Conservation (phyloP, 2,113 vertebrate species). For the Pagrus major region DNA sequence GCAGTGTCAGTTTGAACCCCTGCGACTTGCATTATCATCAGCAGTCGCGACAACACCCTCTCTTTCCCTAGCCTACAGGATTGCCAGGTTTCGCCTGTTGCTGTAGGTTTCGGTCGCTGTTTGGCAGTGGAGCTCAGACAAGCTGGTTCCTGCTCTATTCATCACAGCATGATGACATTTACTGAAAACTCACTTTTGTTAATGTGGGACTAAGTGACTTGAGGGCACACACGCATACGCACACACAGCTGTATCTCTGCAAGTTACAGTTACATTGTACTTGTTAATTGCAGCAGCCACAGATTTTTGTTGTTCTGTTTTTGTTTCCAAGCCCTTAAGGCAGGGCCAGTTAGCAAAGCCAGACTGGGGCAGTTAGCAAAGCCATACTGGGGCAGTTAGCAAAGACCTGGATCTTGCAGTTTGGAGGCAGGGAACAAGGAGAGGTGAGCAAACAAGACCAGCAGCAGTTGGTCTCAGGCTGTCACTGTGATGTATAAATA, state of each 20-base stretch:
- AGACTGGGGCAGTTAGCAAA: constrained; percentile 25
- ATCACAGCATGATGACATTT: constrained; percentile 69
- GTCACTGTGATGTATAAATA: constrained; percentile 3
- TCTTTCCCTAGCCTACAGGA: constrained; percentile 71
- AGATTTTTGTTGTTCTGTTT: constrained; percentile 22
- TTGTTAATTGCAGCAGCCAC: constrained; percentile 5
- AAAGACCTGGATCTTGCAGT: constrained; percentile 32
- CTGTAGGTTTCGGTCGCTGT: constrained; percentile 81
- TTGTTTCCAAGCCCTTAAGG: constrained; percentile 55
- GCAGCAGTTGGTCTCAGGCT: constrained; percentile 38
- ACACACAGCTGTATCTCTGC: constrained; percentile 9
- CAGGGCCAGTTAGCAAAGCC: constrained; percentile 24
- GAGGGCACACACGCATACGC: constrained; percentile 20
- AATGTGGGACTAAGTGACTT: constrained; percentile 50
- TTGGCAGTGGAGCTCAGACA: constrained; percentile 74
- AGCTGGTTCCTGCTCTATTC: constrained; percentile 80
- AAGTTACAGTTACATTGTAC: constrained; percentile 6
- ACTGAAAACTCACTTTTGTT: constrained; percentile 54
- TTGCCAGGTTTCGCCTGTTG: constrained; percentile 82
- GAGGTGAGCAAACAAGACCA: constrained; percentile 38
- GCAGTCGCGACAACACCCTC: constrained; percentile 75
- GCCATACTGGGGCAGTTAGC: constrained; percentile 22
- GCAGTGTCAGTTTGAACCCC: constrained; percentile 78
- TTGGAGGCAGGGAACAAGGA: constrained; percentile 2
- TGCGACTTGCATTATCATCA: constrained; percentile 58